phyloP scores from a whole-genome alignment of 2,113 vertebrate genomes.

The Salvelinus alpinus region DNA sequence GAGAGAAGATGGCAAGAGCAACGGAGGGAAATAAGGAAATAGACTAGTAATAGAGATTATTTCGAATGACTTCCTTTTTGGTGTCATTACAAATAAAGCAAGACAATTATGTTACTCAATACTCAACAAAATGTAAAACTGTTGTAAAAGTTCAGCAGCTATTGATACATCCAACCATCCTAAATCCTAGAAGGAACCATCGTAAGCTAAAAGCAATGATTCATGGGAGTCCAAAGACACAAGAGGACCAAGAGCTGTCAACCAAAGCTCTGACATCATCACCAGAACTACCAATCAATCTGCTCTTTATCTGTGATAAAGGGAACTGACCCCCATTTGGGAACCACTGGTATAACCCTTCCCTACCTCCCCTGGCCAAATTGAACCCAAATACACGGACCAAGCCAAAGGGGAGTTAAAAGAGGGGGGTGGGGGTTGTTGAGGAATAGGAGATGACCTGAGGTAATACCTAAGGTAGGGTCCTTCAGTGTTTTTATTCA shows the following conservation, averaged over 20 bases:
- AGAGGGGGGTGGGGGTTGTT: slow-evolving; percentile 12
- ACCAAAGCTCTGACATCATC: too few species aligned
- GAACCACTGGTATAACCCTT: slow-evolving; percentile 4
- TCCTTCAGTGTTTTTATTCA: slow-evolving; percentile 99
- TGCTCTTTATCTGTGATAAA: too few species aligned
- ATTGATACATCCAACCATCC: neutral
- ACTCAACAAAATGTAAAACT: too few species aligned
- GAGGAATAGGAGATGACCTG: slow-evolving; percentile 81
- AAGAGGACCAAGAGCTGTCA: neutral
- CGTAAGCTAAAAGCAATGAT: neutral
- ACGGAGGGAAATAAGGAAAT: neutral
- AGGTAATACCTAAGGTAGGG: slow-evolving; percentile 96
- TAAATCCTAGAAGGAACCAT: neutral
- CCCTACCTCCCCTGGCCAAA: slow-evolving; percentile 69
- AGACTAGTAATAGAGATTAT: neutral
- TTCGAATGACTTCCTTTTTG: too few species aligned
- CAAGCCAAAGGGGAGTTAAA: slow-evolving; percentile 57
- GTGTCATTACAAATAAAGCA: too few species aligned
- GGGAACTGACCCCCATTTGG: too few species aligned
- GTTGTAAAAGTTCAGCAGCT: neutral
- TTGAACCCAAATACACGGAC: slow-evolving; percentile 60
- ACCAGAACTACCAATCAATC: too few species aligned
- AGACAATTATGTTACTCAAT: neutral
- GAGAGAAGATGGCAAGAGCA: neutral
- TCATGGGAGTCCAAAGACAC: neutral